phyloP scores from a whole-genome alignment of 2,888 invertebrate genomes.

The Artemia sinica region DNA sequence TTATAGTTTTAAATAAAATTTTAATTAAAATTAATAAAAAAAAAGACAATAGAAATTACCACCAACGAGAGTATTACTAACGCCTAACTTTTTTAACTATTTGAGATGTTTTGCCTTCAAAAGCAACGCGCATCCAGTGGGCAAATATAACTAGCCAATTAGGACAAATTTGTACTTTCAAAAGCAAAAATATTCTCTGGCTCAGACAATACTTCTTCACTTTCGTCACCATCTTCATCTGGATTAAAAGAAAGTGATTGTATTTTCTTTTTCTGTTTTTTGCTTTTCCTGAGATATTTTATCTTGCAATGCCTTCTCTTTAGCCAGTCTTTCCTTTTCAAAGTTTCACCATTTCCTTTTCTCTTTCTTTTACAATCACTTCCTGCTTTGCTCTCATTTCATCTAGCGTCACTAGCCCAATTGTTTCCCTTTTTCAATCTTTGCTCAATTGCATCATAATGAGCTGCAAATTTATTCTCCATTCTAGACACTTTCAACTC shows the following conservation, averaged over 20 bases:
- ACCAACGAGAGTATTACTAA: no score
- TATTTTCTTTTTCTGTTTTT: slow-evolving; percentile 69
- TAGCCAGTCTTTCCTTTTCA: slow-evolving; percentile 50
- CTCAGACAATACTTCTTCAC: slow-evolving; percentile 31
- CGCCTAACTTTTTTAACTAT: no score
- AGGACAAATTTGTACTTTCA: no score
- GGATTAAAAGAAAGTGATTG: slow-evolving; percentile 78
- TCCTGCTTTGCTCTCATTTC: slow-evolving; percentile 99
- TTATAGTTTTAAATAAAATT: no score
- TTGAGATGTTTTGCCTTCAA: no score
- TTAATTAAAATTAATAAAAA: no score
- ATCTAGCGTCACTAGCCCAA: slow-evolving; percentile 90
- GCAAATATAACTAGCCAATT: no score
- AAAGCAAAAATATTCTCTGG: slow-evolving; percentile 31
- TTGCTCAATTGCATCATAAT: slow-evolving; percentile 97
- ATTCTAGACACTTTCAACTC: slow-evolving; percentile 87
- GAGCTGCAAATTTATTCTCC: slow-evolving; percentile 94
- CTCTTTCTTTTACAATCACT: slow-evolving; percentile 79
- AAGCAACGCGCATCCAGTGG: no score
- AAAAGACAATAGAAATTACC: no score
- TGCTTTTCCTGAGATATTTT: slow-evolving; percentile 79
- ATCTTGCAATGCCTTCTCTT: slow-evolving; percentile 67
- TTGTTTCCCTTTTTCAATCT: slow-evolving; percentile 86
- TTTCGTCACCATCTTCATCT: slow-evolving; percentile 53
- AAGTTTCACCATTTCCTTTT: slow-evolving; percentile 82